These are phyloP conservation scores for Cyrtodaria siliqua DNA, from an alignment of 2,888 invertebrate genomes.

Conservation along the genomic window DNA sequence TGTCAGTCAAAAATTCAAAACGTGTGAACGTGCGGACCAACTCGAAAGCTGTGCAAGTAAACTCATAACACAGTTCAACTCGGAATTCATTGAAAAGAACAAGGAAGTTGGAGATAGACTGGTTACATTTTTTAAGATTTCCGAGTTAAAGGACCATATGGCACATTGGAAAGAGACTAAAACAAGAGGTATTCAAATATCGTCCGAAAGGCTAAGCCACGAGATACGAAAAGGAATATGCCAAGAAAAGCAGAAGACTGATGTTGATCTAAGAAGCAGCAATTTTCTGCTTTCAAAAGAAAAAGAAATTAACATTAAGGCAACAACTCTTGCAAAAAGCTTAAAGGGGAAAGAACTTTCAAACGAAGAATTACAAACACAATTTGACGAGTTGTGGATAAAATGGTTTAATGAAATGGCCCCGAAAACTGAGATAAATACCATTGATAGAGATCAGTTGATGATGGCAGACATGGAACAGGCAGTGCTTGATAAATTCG, in stretches of 20 bases:
- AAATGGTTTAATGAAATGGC: neutral
- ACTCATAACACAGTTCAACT: too few relatives aligned
- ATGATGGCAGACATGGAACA: too few relatives aligned
- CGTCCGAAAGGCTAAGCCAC: neutral
- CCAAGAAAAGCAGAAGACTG: neutral
- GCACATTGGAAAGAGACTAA: slow-evolving; percentile 8
- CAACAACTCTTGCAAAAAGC: neutral
- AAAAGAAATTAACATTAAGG: neutral
- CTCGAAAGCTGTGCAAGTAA: neutral
- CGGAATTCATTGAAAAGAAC: too few relatives aligned
- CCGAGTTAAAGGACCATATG: slow-evolving; percentile 6
- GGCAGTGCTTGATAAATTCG: too few relatives aligned
- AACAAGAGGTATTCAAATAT: neutral
- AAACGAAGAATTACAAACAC: neutral
- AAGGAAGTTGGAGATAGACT: neutral
- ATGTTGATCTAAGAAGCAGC: neutral
- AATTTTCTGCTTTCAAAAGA: neutral
- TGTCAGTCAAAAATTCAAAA: neutral
- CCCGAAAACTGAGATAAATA: neutral
- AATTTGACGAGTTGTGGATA: slow-evolving; percentile 3
- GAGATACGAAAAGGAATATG: neutral
- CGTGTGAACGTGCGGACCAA: neutral
- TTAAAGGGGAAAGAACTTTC: neutral
- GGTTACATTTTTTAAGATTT: neutral
- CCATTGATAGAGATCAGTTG: neutral